Base-by-base conservation (phyloP, 2,888 invertebrate genomes). In the Leucozona laternaria region DNA sequence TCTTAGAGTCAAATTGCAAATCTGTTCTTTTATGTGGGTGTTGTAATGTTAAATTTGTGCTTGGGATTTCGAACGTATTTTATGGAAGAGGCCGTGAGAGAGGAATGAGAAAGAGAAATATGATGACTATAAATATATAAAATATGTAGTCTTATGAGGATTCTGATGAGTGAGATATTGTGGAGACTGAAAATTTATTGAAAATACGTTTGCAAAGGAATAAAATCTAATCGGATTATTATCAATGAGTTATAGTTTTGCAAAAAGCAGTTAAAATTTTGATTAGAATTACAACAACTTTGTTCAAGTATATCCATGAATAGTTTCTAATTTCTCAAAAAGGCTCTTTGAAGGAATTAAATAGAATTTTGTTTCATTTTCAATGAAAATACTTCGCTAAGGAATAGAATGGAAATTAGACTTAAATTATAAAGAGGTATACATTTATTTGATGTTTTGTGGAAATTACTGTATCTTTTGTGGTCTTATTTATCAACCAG, bases 1-100 rank as follows among this genome's bases (percentile, higher is more conserved):
- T 40, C 22, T 40, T 60, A 71, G 79, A 34, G 45, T 80, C 53
- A 58, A 55, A 66, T 84, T 84, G 68, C 71, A 84, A 80, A 80
- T 79, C 79, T 31, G 48, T 66, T 34, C 48, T 40, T 40, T 25
- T 22, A 3, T 31, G 11, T 17, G 15, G 15, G 17, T 25, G 25
- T 15, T 22, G 22, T 22, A 40, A 2, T 22, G 13, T 0, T 15
- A 31, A 7, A 31, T 34, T 10, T 25, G 25, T 55, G 8, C 11
- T 31, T 17, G 40, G 15, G n/a, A 22, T 37, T 40, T 37, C 22
- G 7, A 22, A 40, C 20, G 15, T 22, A 60, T 60, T 60, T 37
- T 58, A 25, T 57, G 13, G 31, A 31, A 11, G n/a, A 57, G 11
- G 31, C 31, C 11, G 7, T 53, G 15, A 60, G 60, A 22, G 20